A percentile compares a stretch with the other conserved stretches of the same genome.
phyloP scores from a whole-genome alignment of 2,113 vertebrate species.

The Shinisaurus crocodilurus region DNA sequence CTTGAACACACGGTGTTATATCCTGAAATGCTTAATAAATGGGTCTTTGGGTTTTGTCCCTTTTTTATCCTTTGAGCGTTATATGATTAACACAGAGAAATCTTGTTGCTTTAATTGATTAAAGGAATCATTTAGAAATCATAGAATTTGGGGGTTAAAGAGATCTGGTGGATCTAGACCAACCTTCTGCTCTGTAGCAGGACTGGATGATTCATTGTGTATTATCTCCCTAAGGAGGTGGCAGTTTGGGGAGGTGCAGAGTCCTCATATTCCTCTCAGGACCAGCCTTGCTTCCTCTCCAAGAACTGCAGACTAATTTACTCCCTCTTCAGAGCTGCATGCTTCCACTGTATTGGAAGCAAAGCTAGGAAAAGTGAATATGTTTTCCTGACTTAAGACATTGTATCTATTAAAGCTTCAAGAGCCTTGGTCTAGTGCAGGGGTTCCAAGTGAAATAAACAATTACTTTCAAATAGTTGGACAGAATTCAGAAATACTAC shows the following conservation, averaged over 20 bases:
- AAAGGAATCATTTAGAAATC: background rate
- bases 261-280: background rate
- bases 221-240: background rate
- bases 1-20: background rate
- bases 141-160: background rate
- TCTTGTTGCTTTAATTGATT: background rate
- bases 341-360: background rate
- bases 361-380: background rate
- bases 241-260: background rate
- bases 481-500: background rate
- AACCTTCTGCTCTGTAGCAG: background rate
- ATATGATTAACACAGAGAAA: background rate
- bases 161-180: background rate
- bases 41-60: background rate
- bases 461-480: background rate
- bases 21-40: constrained; percentile 12
- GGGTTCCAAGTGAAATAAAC: background rate
- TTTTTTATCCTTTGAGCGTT: background rate
- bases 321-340: background rate
- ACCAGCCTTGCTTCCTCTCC: background rate
- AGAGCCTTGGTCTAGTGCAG: background rate
- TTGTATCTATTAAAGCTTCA: background rate
- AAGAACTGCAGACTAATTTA: background rate
- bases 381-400: background rate
- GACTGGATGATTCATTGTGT: background rate